Base-by-base conservation (phyloP, 2,113 vertebrate genomes). In the Cyprinodon brontotheroides region DNA sequence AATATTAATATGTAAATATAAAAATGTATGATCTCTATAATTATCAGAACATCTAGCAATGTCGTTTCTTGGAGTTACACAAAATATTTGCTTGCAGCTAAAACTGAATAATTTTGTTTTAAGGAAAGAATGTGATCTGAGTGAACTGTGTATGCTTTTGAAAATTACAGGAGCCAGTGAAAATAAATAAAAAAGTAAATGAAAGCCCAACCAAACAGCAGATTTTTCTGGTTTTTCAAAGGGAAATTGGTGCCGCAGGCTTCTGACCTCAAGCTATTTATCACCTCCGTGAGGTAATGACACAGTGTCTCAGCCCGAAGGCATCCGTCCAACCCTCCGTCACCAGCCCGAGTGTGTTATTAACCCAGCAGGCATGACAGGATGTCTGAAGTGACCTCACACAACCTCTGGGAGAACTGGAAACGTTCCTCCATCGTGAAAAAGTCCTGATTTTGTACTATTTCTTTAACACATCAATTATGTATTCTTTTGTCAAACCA, bases 261-360 rank as follows among this genome's bases (percentile, higher is more conserved):
- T 79, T 64, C 77, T 64, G 73, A 89, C 92, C 91, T 70, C 91
- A 86, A 74, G 81, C 83, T 63, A 86, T 89, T 91, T 88, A 91
- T 91, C 90, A 87, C 87, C 88, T 90, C 81, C 73, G 29, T 63
- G 78, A 85, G 83, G 75, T 88, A 93, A 90, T 90, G 81, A 87
- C 90, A 90, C 4, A 5, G 86, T 69, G 74, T 80, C 85, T 83
- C 75, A 70, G 84, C 66, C 61, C 61, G 61, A 79, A 65, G 68
- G 88, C 83, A 53, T 70, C 71, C 73, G 66, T 89, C 91, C 92
- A 90, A 81, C 68, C 17, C 88, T 48, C 68, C 50, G 72, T 89
- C 84, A 91, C 86, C 86, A 76, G 86, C 63, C 86, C 78, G 80
- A 76, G 83, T 87, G 87, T 92, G 89, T 91, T 86, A 91, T 93